Evolutionary conservation across 2,888 invertebrate species (phyloP), one percentile per base, ranked within the genome.

Genomic region (Gryllus longicercus): DNA sequence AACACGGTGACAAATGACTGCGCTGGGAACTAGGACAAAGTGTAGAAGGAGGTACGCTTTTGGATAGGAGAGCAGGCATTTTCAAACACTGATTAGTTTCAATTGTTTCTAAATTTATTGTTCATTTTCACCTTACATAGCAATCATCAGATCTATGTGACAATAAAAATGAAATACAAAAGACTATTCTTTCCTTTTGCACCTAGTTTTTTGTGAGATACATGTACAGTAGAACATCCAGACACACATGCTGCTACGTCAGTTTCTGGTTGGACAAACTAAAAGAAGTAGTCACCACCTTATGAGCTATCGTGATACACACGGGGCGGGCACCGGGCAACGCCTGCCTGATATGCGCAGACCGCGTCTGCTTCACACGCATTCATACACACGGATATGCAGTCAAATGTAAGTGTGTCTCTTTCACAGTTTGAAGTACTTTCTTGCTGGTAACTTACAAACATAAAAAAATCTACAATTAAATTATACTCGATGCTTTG

Each of bases 151-250:
- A 81, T 81, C 81, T 80, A 81, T 79, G 50, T 79, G 77, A 81
- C 77, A 80, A 78, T 81, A 81, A 79, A 81, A 81, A 81, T 81
- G 77, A 81, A 81, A 81, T 81, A 81, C 80, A 81, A 81, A 81
- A 81, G 79, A 80, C 80, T 80, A 79, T 80, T 77, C 74, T 81
- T 51, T 81, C 23, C 23, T 75, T 49, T 78, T 63, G 49, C 79
- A 77, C 50, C 75, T 80, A 51, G 63, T 51, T 51, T 21, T 77
- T 51, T 80, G 50, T 78, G 50, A 21, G 74, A 74, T 77, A 78
- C 50, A 79, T 21, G 51, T 51, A 75, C 75, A 49, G 77, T 74
- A 77, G 63, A n/a, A 77, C 79, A 79, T 50, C 16, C 77, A 77
- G 25, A 63, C 77, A 79, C 79, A 79, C 77, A 77, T 50, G 50